A percentile compares a stretch with the other conserved stretches of the same genome.
These are phyloP conservation scores for Macquaria ambigua DNA, from an alignment of 2,113 vertebrate genomes.

Conservation along the genomic window DNA sequence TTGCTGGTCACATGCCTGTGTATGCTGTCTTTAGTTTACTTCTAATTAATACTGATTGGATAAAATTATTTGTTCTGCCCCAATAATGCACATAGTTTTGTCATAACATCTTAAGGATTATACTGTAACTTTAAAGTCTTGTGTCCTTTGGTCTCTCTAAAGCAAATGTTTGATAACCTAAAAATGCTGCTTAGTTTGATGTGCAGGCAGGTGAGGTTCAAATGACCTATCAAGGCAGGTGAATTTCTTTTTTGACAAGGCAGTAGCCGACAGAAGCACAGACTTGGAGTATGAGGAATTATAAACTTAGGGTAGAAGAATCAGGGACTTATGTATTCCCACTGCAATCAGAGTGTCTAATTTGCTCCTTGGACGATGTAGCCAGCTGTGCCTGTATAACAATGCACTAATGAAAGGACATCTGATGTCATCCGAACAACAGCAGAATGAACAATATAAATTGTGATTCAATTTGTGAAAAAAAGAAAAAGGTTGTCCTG, in stretches of 20 bases:
- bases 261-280: neutral
- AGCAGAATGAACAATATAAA: neutral
- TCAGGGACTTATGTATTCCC: neutral
- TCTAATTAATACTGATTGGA: slow-evolving; percentile 1
- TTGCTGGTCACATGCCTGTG: slow-evolving; percentile 4
- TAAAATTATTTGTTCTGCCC: neutral
- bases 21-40: neutral
- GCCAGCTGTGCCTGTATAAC: slow-evolving; percentile 2
- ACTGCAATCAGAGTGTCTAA: neutral
- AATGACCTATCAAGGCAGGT: neutral
- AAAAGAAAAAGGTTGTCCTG: neutral
- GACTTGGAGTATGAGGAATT: neutral
- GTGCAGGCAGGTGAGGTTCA: neutral
- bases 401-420: neutral
- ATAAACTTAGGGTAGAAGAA: neutral
- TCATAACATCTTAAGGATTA: too few species aligned
- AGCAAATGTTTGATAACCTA: neutral
- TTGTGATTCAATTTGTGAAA: slow-evolving; percentile 3
- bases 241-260: neutral
- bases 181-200: neutral
- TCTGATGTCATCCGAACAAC: neutral
- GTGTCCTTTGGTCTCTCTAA: too few species aligned
- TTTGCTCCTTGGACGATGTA: neutral
- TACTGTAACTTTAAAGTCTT: too few species aligned
- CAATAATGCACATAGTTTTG: neutral